Evolutionary conservation across 2,888 invertebrate species (phyloP), one percentile per base, ranked within the genome.

Genomic region (Nomada goodeniana): DNA sequence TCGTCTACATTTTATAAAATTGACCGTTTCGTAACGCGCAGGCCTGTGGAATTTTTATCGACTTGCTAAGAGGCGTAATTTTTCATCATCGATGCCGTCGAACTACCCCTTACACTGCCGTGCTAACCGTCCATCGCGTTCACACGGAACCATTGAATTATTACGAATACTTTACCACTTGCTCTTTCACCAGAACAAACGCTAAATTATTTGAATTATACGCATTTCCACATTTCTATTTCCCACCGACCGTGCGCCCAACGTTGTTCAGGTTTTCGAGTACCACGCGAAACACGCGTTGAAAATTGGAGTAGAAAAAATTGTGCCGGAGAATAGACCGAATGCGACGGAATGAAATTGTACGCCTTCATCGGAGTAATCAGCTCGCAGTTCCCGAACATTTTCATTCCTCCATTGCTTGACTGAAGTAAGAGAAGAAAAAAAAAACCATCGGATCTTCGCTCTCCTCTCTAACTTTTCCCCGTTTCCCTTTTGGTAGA

Each of bases 161-260:
- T 82, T 71, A 67, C 71, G 61, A 68, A 65, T 72, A 73, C 23
- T 80, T 82, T 65, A 65, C n/a, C 76, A 52, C 55, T 2, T 36
- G 76, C 81, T 81, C 76, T 81, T 67, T 73, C 69, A 13, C 52
- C 18, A 10, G n/a, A 20, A 65, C 52, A 68, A 78, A 65, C 47
- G 65, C 23, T 65, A 64, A 81, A 78, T 78, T 74, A 69, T 50
- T 76, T 81, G 70, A 76, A 82, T 76, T 73, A 60, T 76, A 65
- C 60, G 76, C 69, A 29, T 81, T 76, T 81, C 70, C 76, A 65
- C 65, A 71, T 53, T 69, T 50, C 15, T 36, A 26, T 26, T 20
- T 29, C 52, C 60, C 47, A 53, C 53, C 50, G 57, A 64, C 44
- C 42, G 67, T n/a, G 29, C 60, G 65, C 20, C 52, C 44, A 73